Evolutionary conservation across 1,140 invertebrate species (phyloP), one percentile per base, ranked within the genome.

Genomic region (Heliconius melpomene): DNA sequence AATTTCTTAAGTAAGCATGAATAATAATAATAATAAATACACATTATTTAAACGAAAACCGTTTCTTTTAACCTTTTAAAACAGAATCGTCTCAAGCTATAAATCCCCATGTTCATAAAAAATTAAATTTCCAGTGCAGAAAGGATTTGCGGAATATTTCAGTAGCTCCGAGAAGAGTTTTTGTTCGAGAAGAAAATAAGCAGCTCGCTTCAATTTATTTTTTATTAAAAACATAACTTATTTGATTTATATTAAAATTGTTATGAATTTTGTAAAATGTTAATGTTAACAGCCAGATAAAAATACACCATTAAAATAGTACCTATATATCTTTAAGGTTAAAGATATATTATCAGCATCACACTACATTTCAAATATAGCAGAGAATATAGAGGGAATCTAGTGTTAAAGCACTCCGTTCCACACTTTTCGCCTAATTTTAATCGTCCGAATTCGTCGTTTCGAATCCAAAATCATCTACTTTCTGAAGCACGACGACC

Each of bases 41-140:
- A 54, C n/a, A 40, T 75, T 79, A 72, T 76, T 76, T 72, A 75
- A 75, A 60, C 73, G 40, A 74, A 46, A 52, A 78, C 72, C 52
- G 70, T 80, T 40, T 70, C 74, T 46, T 38, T 80, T 77, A 80
- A 76, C 74, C 79, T 76, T 72, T 75, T 75, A 75, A 79, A 32
- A 79, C 66, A 72, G 74, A 75, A 54, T 77, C 52, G 75, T 76
- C 71, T 77, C 75, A 66, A 77, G 79, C 71, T 66, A 77, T 77
- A 80, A 76, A 80, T 80, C 74, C 70, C 38, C 71, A 80, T 77
- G 74, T 77, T 80, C 75, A 77, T 77, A 77, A 80, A 80, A 80
- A 77, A 80, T 18, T 75, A 76, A 75, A 80, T 76, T 72, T 72
- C 70, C 77, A 72, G 72, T 54, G 54, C 75, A 38, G 52, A 76